Evolutionary conservation across 2,113 vertebrate genomes (phyloP), one percentile per base, ranked within the genome.

Genomic region (Laterallus jamaicensis): DNA sequence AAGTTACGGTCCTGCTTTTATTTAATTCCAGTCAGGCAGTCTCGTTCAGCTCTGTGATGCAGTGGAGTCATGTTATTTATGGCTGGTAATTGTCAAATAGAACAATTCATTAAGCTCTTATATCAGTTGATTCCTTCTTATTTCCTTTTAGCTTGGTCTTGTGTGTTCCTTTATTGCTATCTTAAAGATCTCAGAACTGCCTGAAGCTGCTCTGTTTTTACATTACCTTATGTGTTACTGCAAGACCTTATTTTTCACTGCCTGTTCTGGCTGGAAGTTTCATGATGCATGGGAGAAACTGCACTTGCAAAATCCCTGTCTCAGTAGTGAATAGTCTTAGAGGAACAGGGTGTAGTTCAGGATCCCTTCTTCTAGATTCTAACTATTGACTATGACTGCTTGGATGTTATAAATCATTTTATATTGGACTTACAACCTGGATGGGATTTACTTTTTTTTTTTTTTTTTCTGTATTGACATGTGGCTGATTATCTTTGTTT

Each of bases 1-100:
- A 80, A 50, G 49, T 31, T 59, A 28, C 3, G 3, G 32, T 54
- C 54, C 81, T 92, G 92, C 63, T 92, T 47, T 88, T 92, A 50
- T 90, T 91, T 85, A 31, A 94, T 86, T 87, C 71, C 78, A 85
- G 62, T 80, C 80, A 63, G 76, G 67, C 82, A 75, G 32, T 73
- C 80, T 71, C 29, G 5, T 52, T 92, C 58, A 20, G 5, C 63
- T 55, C 77, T 52, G 62, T 35, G 50, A 4, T 63, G 64, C 32
- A 76, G 44, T 42, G 26, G 60, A 92, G 31, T 29, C 29, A 1
- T 14, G n/a, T 77, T 91, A 85, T 67, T 96, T 76, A 74, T 80
- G 88, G 73, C 70, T 67, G 78, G 47, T 54, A 64, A 12, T 4
- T 81, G 59, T 92, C 29, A 40, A 82, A 56, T 15, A 82, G 69